Conservation (phyloP, 2,888 invertebrate species). For the Perdita meconis region DNA sequence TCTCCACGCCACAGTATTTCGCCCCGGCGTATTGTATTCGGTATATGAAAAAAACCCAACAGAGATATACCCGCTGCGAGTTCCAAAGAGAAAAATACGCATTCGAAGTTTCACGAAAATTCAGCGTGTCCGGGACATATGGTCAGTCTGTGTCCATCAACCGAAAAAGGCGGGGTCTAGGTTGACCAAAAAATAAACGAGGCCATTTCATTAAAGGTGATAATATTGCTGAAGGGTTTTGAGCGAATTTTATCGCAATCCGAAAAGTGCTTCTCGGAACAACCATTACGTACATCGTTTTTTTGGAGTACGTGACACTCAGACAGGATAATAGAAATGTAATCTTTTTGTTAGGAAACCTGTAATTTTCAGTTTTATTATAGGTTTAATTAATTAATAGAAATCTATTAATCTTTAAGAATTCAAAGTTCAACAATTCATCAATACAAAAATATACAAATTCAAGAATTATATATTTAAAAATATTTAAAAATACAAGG, state of each 20-base stretch:
- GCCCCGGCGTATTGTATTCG: not conserved
- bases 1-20: conserved; percentile 23
- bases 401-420: no score
- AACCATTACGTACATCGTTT: not conserved
- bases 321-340: no score
- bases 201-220: conserved; percentile 16
- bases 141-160: conserved; percentile 44
- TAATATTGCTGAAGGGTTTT: conserved; percentile 22
- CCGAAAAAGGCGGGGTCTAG: conserved; percentile 38
- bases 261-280: not conserved
- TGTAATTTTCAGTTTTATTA: no score
- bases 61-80: conserved; percentile 32
- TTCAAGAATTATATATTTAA: no score
- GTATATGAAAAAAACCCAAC: not conserved
- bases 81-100: conserved; percentile 43
- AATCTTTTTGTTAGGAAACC: no score
- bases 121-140: conserved; percentile 46
- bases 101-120: conserved; percentile 55
- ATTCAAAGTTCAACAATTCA: no score
- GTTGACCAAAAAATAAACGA: conserved; percentile 48
- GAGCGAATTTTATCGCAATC: conserved; percentile 17
- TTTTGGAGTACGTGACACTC: no score
- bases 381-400: no score
- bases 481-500: no score
- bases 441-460: no score